These are phyloP conservation scores for Cerastoderma edule DNA, from an alignment of 2,888 invertebrate species.

Conservation along the genomic window DNA sequence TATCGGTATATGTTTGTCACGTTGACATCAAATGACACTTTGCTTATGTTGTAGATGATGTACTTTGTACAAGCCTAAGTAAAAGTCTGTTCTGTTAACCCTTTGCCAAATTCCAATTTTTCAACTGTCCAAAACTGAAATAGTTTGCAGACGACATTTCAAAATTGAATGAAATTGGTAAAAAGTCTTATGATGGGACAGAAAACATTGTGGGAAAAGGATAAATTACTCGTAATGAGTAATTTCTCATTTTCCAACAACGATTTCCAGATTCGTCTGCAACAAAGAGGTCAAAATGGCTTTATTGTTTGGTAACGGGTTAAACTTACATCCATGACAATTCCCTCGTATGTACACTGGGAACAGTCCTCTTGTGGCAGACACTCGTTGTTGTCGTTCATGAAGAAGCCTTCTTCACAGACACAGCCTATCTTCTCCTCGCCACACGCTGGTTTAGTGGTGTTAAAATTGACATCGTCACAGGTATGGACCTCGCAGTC, in stretches of 20 bases:
- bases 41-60: too few relatives aligned
- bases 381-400: conserved; percentile 10
- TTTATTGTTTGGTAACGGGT: too few relatives aligned
- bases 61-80: too few relatives aligned
- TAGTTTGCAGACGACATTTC: too few relatives aligned
- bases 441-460: background rate
- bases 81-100: too few relatives aligned
- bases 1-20: too few relatives aligned
- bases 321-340: background rate
- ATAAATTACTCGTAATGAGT: background rate
- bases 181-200: background rate
- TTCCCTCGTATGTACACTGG: background rate
- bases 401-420: conserved; percentile 1
- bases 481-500: conserved; percentile 13
- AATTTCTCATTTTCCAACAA: background rate
- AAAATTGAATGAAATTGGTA: background rate
- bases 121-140: too few relatives aligned
- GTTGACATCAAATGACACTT: too few relatives aligned
- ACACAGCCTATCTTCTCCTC: conserved; percentile 16
- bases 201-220: background rate
- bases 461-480: background rate
- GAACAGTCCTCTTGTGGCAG: background rate
- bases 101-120: too few relatives aligned
- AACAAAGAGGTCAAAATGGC: too few relatives aligned
- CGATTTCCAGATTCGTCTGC: background rate